phyloP scores from a whole-genome alignment of 2,888 invertebrate genomes.

The Dolichopus griseipennis region DNA sequence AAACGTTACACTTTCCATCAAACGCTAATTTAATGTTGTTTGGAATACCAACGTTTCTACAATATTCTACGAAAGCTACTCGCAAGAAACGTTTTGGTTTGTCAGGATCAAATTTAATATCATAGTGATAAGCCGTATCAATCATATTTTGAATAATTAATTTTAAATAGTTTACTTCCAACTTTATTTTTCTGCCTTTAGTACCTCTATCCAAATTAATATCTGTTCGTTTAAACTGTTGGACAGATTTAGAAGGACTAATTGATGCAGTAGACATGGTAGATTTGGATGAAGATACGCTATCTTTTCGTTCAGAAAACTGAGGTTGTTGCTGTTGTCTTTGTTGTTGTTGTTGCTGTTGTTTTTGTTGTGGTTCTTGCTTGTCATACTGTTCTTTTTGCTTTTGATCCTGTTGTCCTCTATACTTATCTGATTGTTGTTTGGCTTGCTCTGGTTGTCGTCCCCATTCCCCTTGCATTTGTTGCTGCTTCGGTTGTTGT shows the following conservation, averaged over 20 bases:
- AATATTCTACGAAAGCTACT: conserved; percentile 43
- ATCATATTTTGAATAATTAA: conserved; percentile 47
- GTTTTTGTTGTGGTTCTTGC: conserved; percentile 7
- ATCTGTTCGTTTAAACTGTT: conserved; percentile 20
- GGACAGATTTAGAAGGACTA: conserved; percentile 1
- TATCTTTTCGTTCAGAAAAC: conserved; percentile 2
- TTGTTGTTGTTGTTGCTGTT: conserved; percentile 15
- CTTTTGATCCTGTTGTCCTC: conserved; percentile 14
- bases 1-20: conserved; percentile 65
- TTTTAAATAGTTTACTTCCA: conserved; percentile 58
- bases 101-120: conserved; percentile 63
- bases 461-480: conserved; percentile 6
- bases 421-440: too few relatives aligned
- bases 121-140: conserved; percentile 62
- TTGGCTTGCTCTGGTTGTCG: not conserved
- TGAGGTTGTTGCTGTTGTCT: conserved; percentile 15
- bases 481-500: not conserved
- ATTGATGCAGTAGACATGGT: not conserved
- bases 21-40: conserved; percentile 52
- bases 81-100: conserved; percentile 56
- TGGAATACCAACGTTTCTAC: conserved; percentile 33
- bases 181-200: conserved; percentile 41
- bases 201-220: conserved; percentile 28
- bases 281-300: conserved; percentile 1
- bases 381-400: not conserved